These are phyloP conservation scores for Panurus biarmicus DNA, from an alignment of 2,113 vertebrate species.

Conservation along the genomic window DNA sequence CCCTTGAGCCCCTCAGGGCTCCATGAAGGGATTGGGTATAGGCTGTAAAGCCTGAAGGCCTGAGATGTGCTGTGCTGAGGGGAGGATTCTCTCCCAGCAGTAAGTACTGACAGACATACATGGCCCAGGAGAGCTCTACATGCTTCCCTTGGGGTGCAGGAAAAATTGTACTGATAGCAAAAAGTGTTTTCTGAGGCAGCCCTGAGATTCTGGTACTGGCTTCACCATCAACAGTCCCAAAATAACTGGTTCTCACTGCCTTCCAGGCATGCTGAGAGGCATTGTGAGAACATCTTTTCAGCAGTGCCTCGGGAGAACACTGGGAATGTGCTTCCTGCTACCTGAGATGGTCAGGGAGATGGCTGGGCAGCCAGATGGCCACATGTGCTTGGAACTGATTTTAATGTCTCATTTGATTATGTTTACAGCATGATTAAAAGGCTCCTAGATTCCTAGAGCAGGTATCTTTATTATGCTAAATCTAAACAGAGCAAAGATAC, in stretches of 20 bases:
- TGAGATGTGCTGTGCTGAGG: neutral
- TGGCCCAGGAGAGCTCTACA: neutral
- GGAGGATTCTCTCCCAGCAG: neutral
- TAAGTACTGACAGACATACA: neutral
- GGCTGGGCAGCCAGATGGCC: neutral
- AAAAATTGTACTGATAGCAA: neutral
- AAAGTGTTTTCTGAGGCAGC: neutral
- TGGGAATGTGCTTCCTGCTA: neutral
- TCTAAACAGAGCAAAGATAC: neutral
- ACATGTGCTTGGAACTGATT: neutral
- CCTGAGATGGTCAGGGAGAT: neutral
- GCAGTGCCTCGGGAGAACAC: neutral
- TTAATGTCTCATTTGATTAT: neutral
- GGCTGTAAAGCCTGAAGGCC: neutral
- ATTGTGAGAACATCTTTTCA: neutral
- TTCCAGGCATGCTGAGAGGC: neutral
- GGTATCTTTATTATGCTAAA: neutral
- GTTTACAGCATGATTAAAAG: neutral
- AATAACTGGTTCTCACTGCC: neutral
- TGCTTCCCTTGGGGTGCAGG: neutral
- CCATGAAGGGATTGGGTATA: neutral
- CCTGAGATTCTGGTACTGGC: neutral
- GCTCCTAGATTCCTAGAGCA: neutral
- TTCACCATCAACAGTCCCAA: neutral
- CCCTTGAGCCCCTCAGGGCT: neutral